These are phyloP conservation scores for Pseudomugil gertrudae DNA, from an alignment of 2,797 vertebrate species.

Conservation along the genomic window DNA sequence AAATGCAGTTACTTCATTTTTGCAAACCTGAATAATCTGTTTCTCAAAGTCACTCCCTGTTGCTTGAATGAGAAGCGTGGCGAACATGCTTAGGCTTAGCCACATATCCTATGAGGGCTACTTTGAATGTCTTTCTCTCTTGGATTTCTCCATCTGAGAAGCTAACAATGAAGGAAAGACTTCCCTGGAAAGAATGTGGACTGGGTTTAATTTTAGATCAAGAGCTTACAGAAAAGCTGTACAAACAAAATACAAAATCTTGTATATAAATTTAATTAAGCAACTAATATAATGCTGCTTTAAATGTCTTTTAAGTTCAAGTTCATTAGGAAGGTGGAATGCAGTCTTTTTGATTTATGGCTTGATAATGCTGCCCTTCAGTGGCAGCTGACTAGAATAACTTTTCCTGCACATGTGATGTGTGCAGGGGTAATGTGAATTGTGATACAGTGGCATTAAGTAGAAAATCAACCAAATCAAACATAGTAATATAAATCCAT, in stretches of 20 bases:
- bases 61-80: slow-evolving; percentile 68
- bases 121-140: slow-evolving; percentile 62
- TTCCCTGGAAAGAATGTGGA: slow-evolving; percentile 30
- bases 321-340: slow-evolving; percentile 52
- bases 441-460: slow-evolving; percentile 6
- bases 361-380: slow-evolving; percentile 83
- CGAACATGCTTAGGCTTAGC: slow-evolving; percentile 72
- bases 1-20: slow-evolving; percentile 49
- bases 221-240: slow-evolving; percentile 31
- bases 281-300: slow-evolving; percentile 11
- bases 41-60: slow-evolving; percentile 68
- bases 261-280: slow-evolving; percentile 28
- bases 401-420: slow-evolving; percentile 40
- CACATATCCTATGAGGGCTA: slow-evolving; percentile 68
- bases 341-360: slow-evolving; percentile 73
- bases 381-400: slow-evolving; percentile 76
- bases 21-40: slow-evolving; percentile 57
- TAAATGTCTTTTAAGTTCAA: slow-evolving; percentile 49
- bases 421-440: slow-evolving; percentile 4
- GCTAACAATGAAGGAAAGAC: slow-evolving; percentile 58
- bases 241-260: slow-evolving; percentile 28
- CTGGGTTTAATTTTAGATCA: slow-evolving; percentile 43
- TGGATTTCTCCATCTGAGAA: slow-evolving; percentile 52
- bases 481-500: slow-evolving; percentile 19
- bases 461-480: slow-evolving; percentile 18